These are phyloP conservation scores for Paramisgurnus dabryanus DNA, from an alignment of 2,113 vertebrate species.

Conservation along the genomic window DNA sequence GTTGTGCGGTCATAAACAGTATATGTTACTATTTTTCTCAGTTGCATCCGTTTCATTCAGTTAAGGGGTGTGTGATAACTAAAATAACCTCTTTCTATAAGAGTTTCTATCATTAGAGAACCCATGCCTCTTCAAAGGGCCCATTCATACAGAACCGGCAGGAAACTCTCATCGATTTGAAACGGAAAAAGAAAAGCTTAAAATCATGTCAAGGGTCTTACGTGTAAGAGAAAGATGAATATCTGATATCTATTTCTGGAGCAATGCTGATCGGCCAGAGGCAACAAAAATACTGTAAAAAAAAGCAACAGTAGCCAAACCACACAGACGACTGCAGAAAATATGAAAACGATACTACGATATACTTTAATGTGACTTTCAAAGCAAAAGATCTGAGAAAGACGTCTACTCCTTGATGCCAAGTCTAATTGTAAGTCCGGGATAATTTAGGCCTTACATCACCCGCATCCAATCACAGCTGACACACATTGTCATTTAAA, in stretches of 20 bases:
- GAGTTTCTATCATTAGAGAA: slow-evolving; percentile 45
- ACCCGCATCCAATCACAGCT: slow-evolving; percentile 11
- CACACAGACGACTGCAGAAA: not conserved
- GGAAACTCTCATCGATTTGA: slow-evolving; percentile 23
- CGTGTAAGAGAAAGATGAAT: slow-evolving; percentile 15
- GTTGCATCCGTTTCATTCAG: slow-evolving; percentile 37
- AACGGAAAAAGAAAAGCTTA: not conserved
- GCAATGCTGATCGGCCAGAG: slow-evolving; percentile 21
- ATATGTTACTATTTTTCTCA: slow-evolving; percentile 2
- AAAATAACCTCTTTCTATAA: slow-evolving; percentile 45
- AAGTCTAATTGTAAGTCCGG: slow-evolving; percentile 8
- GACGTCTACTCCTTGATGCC: not conserved
- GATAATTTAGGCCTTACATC: slow-evolving; percentile 6
- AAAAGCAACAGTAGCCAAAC: not conserved
- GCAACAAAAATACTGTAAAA: not conserved
- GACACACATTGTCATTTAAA: slow-evolving; percentile 34
- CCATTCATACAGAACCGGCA: not conserved
- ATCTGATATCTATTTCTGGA: slow-evolving; percentile 21
- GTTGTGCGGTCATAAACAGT: slow-evolving; percentile 2
- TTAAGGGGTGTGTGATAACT: slow-evolving; percentile 12
- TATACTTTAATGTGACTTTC: not conserved
- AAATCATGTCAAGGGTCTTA: slow-evolving; percentile 15
- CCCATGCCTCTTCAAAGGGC: not conserved
- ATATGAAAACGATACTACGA: not conserved
- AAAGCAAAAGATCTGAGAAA: not conserved